Evolutionary conservation across 2,888 invertebrate species (phyloP), one percentile per base, ranked within the genome.

Genomic region (Andrena bicolor): DNA sequence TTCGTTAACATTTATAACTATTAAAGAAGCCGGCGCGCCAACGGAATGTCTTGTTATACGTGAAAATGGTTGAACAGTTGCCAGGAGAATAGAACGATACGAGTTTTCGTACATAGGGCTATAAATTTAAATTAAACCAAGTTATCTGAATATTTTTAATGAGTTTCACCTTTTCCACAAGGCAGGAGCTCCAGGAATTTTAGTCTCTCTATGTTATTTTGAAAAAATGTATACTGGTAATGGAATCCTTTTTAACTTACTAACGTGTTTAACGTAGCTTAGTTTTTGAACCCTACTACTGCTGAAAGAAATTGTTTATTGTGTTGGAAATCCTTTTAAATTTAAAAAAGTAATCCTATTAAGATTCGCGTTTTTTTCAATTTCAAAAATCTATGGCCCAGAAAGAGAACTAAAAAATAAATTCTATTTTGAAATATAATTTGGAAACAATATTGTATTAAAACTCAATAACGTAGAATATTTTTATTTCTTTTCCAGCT

Each of bases 1-100:
- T 79, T 84, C 79, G 74, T 81, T 85, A 84, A 85, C 69, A 81
- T 78, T 81, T 71, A 81, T 82, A 84, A 81, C 60, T 53, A 58
- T 76, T 79, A 79, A 85, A 77, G 70, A 75, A 85, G 41, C 49
- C 71, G 49, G 61, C 60, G 61, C 66, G 61, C 56, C 23, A 3
- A 8, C 41, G 28, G 49, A 23, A 65, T 48, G 56, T 60, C 61
- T 69, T 64, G 64, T 74, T 85, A 66, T 30, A 58, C 53, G 53
- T n/a, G 66, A 76, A 76, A 80, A 70, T 80, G 66, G 68, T 68
- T 66, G 51, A 82, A 80, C 65, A 82, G 80, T 48, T 49, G 72
- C 13, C 5, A n/a, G 48, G 13, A 23, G 70, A n/a, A 71, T 41
- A 26, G 51, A 28, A 58, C 28, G 35, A 79, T 76, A 79, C 58